Evolutionary conservation across 2,797 vertebrate genomes (phyloP).

Genomic region (Melanotaenia boesemani): DNA sequence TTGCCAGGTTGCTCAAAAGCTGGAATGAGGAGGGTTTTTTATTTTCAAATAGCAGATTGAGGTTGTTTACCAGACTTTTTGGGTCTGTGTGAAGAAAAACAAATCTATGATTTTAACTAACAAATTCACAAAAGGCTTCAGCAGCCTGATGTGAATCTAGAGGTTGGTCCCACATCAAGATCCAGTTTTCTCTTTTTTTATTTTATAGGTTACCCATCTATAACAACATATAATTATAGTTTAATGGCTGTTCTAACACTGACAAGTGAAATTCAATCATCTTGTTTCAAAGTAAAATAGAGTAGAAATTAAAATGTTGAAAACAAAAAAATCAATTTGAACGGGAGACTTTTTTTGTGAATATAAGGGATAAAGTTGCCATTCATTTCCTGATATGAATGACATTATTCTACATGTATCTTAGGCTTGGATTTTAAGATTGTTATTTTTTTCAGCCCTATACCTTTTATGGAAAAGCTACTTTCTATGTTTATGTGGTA

Average conservation of each 20-base stretch:
- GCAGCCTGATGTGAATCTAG: not conserved
- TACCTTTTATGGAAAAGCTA: conserved; percentile 11
- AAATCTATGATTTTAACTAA: conserved; percentile 26
- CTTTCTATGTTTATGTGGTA: conserved; percentile 37
- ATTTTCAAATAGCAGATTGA: conserved; percentile 47
- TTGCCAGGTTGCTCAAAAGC: conserved; percentile 69
- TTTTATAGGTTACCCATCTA: not conserved
- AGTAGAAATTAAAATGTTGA: conserved; percentile 12
- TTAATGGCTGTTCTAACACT: conserved; percentile 8
- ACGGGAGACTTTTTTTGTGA: not conserved
- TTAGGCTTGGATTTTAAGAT: conserved; percentile 12
- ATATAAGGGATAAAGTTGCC: conserved; percentile 3
- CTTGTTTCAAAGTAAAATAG: not conserved
- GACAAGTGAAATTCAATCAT: conserved; percentile 8
- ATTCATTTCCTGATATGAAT: conserved; percentile 23
- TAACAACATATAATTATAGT: not conserved
- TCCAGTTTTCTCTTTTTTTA: not conserved
- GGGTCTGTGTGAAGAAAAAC: conserved; percentile 17
- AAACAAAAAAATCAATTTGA: not conserved
- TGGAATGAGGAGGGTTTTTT: conserved; percentile 60
- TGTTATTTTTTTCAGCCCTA: conserved; percentile 14
- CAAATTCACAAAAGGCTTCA: conserved; percentile 5
- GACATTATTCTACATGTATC: conserved; percentile 6
- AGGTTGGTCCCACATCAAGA: not conserved
- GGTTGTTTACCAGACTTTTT: conserved; percentile 52